Base-by-base conservation (phyloP, 2,797 vertebrate species). In the Hippoglossus hippoglossus region DNA sequence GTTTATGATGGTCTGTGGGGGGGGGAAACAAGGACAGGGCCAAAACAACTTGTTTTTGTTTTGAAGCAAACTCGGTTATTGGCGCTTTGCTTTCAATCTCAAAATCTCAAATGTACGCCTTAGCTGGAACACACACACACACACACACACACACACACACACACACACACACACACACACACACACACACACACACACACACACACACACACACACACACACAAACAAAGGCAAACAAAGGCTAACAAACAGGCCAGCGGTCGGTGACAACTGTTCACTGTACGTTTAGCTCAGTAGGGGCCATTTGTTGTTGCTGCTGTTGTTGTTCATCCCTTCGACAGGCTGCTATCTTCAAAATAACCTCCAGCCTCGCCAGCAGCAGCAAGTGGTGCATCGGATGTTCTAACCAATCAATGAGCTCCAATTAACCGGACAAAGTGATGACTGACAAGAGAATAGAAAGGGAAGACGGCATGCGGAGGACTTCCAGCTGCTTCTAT, bases 61-160 rank as follows among this genome's bases (percentile, higher is more conserved):
- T 65, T 34, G 71, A 46, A 59, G n/a, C 51, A 62, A 76, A 71
- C 21, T n/a, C 52, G 31, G 51, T 62, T 72, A 64, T 71, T 57
- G 24, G 10, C 54, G 61, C 53, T 81, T 60, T 72, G 57, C 53
- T 77, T 77, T 84, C 66, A 28, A 36, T 64, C 71, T 58, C 62
- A 64, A 54, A 73, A 36, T 62, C 69, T 58, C 62, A 67, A 50
- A 73, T 74, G 41, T 15, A 41, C 8, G 26, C 61, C 26, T 71
- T 50, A 60, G 60, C 26, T 47, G 26, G 1, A 26, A 6, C 7
- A 67, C 13, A 63, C 28, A 54, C 44, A 46, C 18, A 46, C 13
- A 9, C 7, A 63, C 13, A 59, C 28, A 54, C 18, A 46, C 44
- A 46, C 44, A 46, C 46, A 47, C 46, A 53, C 39, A 50, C 44